These are phyloP conservation scores for Halocynthia roretzi DNA, from an alignment of 23 tunicate species.

Conservation along the genomic window DNA sequence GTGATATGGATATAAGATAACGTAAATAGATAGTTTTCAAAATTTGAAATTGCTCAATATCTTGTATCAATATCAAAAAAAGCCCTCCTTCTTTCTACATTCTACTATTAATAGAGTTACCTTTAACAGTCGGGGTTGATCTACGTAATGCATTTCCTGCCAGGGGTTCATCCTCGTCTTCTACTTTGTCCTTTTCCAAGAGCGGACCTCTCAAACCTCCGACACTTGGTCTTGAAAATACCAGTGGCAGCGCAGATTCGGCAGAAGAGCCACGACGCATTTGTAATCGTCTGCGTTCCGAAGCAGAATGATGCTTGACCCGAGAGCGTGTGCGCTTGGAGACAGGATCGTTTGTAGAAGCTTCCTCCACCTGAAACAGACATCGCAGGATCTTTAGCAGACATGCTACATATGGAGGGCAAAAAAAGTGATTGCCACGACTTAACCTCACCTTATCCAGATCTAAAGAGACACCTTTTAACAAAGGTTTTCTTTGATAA, in stretches of 20 bases:
- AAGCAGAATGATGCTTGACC: background rate
- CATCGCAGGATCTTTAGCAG: too few relatives aligned
- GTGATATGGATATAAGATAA: too few relatives aligned
- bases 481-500: background rate
- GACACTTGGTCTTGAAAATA: background rate
- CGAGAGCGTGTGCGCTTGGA: background rate
- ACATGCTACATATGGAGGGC: too few relatives aligned
- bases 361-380: too few relatives aligned
- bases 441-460: background rate
- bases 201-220: constrained; percentile 19
- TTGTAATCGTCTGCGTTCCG: constrained; percentile 1
- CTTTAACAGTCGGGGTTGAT: background rate
- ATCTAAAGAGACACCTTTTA: constrained; percentile 3
- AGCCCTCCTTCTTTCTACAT: too few relatives aligned
- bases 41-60: too few relatives aligned
- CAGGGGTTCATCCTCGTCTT: constrained; percentile 13
- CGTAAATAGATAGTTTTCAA: too few relatives aligned
- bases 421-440: too few relatives aligned
- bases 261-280: constrained; percentile 26
- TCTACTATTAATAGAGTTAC: too few relatives aligned
- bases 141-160: constrained; percentile 22
- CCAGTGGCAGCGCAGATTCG: constrained; percentile 6
- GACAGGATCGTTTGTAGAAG: too few relatives aligned
- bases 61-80: too few relatives aligned
- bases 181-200: background rate